A percentile compares a stretch with the other conserved stretches of the same genome.
These are phyloP conservation scores for Agriopis aurantiaria DNA, from an alignment of 2,888 invertebrate species.

Conservation along the genomic window DNA sequence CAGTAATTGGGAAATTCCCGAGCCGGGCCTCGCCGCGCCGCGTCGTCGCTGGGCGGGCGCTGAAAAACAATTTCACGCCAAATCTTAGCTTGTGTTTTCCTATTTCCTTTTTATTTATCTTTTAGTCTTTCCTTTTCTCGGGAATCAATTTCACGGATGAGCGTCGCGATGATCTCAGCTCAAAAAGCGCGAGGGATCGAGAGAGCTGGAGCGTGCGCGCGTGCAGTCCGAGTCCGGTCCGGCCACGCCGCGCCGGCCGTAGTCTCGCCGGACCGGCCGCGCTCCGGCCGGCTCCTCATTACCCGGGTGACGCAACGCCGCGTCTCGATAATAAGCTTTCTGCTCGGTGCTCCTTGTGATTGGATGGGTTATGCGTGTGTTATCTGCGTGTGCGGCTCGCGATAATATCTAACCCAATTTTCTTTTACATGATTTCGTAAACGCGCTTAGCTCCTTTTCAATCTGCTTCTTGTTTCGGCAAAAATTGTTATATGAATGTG, in stretches of 20 bases:
- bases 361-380: slow-evolving; percentile 83
- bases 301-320: slow-evolving; percentile 71
- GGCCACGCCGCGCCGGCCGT: slow-evolving; percentile 38
- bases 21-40: slow-evolving; percentile 69
- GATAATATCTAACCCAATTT: slow-evolving; percentile 78
- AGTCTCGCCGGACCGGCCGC: slow-evolving; percentile 45
- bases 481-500: slow-evolving; percentile 49
- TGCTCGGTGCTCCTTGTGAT: slow-evolving; percentile 79
- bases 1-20: slow-evolving; percentile 85
- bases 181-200: slow-evolving; percentile 77
- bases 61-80: slow-evolving; percentile 87
- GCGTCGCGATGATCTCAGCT: slow-evolving; percentile 85
- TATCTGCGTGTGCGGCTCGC: slow-evolving; percentile 74
- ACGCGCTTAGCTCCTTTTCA: slow-evolving; percentile 63
- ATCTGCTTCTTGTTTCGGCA: slow-evolving; percentile 56
- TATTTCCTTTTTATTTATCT: slow-evolving; percentile 87
- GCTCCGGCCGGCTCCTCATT: slow-evolving; percentile 66
- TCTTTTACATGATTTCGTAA: slow-evolving; percentile 70
- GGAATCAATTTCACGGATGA: slow-evolving; percentile 87
- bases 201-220: slow-evolving; percentile 30
- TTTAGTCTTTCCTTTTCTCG: slow-evolving; percentile 85
- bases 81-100: slow-evolving; percentile 87
- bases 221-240: slow-evolving; percentile 43
- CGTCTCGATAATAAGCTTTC: slow-evolving; percentile 81
- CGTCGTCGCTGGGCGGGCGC: slow-evolving; percentile 73